Conservation (phyloP, 2,797 vertebrate species). For the Pangasius mekongensis region DNA sequence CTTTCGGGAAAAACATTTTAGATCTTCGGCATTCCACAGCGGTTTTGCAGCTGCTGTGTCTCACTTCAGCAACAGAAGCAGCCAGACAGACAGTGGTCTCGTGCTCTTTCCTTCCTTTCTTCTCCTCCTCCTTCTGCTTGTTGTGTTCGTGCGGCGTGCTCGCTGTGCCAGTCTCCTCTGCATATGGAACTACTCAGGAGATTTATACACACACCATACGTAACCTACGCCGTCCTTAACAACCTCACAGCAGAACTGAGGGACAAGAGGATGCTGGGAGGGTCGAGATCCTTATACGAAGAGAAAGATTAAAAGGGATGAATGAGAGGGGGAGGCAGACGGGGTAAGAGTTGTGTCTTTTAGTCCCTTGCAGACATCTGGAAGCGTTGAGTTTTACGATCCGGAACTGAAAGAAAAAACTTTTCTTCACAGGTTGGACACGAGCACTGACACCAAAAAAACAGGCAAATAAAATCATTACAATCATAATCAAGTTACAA, state of each 20-base stretch:
- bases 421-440: background rate
- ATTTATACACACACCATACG: conserved; percentile 75
- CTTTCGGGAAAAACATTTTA: conserved; percentile 22
- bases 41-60: conserved; percentile 40
- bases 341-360: conserved; percentile 57
- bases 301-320: conserved; percentile 5
- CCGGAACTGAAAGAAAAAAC: conserved; percentile 8
- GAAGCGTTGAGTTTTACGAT: conserved; percentile 7
- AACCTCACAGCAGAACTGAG: conserved; percentile 36
- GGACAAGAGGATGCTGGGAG: conserved; percentile 46
- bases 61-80: conserved; percentile 13
- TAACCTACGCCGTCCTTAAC: conserved; percentile 61
- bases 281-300: background rate
- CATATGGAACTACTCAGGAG: conserved; percentile 77
- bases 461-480: background rate
- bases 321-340: conserved; percentile 56
- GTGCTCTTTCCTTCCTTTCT: conserved; percentile 34
- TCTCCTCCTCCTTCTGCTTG: conserved; percentile 40
- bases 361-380: conserved; percentile 38
- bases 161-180: conserved; percentile 64
- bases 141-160: conserved; percentile 64
- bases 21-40: conserved; percentile 32
- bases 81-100: conserved; percentile 14
- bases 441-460: background rate
- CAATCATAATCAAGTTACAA: no score